phyloP scores from a whole-genome alignment of 30 jellyfish, hydroid and myxozoan species.

The Hydractinia symbiolongicarpus region DNA sequence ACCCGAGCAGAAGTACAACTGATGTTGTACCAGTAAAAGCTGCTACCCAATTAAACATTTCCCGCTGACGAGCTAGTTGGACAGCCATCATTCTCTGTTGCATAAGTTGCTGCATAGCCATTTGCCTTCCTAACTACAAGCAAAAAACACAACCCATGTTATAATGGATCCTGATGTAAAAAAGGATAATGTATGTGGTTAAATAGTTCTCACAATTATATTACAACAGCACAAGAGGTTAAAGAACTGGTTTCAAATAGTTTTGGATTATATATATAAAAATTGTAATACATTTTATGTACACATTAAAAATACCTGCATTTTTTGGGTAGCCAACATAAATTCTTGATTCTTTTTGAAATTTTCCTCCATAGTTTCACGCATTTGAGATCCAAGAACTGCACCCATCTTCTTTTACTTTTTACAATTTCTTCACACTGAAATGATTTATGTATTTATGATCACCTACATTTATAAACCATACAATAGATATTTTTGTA shows the following conservation, averaged over 20 bases:
- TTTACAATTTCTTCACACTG: background rate
- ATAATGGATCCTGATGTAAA: background rate
- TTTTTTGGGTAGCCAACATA: conserved; percentile 59
- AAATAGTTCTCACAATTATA: background rate
- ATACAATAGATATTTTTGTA: no score
- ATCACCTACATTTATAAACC: no score
- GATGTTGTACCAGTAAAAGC: conserved; percentile 73
- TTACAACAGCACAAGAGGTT: background rate
- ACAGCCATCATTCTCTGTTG: conserved; percentile 73
- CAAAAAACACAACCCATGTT: background rate
- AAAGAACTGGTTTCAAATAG: background rate
- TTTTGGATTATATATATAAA: no score
- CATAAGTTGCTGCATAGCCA: conserved; percentile 74
- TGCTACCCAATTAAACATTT: conserved; percentile 87
- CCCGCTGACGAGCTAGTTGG: conserved; percentile 85
- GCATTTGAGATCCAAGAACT: conserved; percentile 53
- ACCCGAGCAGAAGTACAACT: conserved; percentile 71
- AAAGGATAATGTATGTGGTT: background rate
- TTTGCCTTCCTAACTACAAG: conserved; percentile 74
- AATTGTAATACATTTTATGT: no score
- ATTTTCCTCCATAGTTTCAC: conserved; percentile 75
- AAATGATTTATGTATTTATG: background rate
- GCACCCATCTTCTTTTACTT: conserved; percentile 57
- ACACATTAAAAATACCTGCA: conserved; percentile 27
- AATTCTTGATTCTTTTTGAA: conserved; percentile 68